Conservation (phyloP, 2,888 invertebrate species). For the Plebejus anna region DNA sequence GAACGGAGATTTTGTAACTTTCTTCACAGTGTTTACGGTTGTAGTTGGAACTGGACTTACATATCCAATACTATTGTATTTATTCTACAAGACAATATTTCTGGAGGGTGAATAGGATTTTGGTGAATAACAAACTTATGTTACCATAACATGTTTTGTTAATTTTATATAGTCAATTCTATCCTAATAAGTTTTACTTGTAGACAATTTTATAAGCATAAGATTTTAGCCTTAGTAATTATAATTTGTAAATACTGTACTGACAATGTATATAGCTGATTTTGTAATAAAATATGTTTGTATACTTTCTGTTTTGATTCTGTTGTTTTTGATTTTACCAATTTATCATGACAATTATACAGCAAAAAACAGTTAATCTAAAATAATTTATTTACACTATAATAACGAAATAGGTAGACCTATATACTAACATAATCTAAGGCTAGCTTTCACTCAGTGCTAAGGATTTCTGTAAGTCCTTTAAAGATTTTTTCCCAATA, state of each 20-base stretch:
- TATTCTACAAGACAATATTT: slow-evolving; percentile 65
- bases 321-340: not conserved
- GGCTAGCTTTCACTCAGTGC: slow-evolving; percentile 73
- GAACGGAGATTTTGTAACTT: slow-evolving; percentile 77
- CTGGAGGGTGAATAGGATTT: slow-evolving; percentile 44
- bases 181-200: not conserved
- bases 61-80: slow-evolving; percentile 79
- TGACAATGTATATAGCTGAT: slow-evolving; percentile 25
- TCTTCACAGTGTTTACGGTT: slow-evolving; percentile 82
- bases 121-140: not conserved
- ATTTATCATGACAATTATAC: not conserved
- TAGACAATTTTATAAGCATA: not conserved
- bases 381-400: not conserved
- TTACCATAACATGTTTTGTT: not conserved
- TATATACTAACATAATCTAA: not conserved
- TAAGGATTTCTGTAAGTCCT: slow-evolving; percentile 83
- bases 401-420: not conserved
- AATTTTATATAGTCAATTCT: not conserved
- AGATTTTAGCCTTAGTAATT: slow-evolving; percentile 17
- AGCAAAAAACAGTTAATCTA: not conserved
- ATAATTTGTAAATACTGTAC: slow-evolving; percentile 26
- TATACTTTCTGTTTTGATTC: not conserved
- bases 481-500: slow-evolving; percentile 84
- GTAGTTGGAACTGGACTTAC: slow-evolving; percentile 87
- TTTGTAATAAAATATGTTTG: slow-evolving; percentile 25